Base-by-base conservation (phyloP, 2,113 vertebrate species). In the Plecturocebus donacophilus region DNA sequence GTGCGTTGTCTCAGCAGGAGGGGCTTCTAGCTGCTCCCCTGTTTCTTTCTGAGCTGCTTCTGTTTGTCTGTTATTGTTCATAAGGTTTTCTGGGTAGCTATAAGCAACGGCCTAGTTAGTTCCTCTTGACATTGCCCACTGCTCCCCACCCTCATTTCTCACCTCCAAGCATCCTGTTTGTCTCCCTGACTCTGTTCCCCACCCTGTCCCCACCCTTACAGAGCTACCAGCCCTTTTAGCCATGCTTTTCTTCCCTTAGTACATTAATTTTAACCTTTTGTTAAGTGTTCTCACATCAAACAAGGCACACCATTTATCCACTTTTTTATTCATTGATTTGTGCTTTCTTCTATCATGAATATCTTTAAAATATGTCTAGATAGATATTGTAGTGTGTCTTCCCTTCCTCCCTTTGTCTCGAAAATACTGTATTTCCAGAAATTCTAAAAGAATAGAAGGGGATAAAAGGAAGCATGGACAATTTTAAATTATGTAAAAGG, bases 101-200 rank as follows among this genome's bases (percentile, higher is more conserved):
- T 93, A 97, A 98, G 96, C 96, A 98, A 96, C 97, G 90, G 97
- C 91, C 97, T 96, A 96, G 97, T 97, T 85, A 98, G 97, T 98
- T 98, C 97, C 97, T 98, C 97, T 97, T 97, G 92, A 96, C 93
- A 97, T 87, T 90, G 96, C 91, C 96, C 96, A 94, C 96, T 94
- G 90, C 97, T 98, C 97, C 96, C 97, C 97, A 97, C 97, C 97
- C 97, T 97, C 77, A 97, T 96, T 98, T 98, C 97, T 98, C 97
- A 97, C 96, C 97, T 97, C 97, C 96, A 87, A 52, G 97, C 96
- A 98, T 98, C 97, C 98, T 97, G 97, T 98, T 97, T 98, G 94
- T 95, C 96, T 97, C 95, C 97, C 90, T 94, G 95, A 82, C 94
- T 95, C 89, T 96, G 91, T 93, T 71, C 95, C 96, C 97, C 68